Conservation (phyloP, 2,888 invertebrate species). For the Urechis unicinctus region DNA sequence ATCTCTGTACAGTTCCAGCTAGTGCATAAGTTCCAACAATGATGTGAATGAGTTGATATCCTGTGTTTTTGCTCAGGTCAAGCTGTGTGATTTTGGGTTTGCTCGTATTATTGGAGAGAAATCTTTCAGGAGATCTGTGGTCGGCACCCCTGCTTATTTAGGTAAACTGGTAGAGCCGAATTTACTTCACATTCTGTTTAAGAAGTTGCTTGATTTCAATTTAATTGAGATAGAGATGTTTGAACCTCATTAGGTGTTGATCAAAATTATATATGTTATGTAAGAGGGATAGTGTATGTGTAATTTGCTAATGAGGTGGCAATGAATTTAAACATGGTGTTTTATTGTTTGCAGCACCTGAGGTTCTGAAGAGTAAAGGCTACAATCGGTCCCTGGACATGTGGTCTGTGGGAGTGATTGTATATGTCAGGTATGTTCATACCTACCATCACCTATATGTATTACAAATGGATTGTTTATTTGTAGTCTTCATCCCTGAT, state of each 20-base stretch:
- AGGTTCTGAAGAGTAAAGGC: conserved; percentile 95
- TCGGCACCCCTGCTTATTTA: conserved; percentile 97
- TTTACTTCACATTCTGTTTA: too few species aligned
- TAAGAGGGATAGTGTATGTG: too few species aligned
- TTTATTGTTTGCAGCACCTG: conserved; percentile 68
- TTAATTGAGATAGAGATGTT: too few species aligned
- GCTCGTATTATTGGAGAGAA: conserved; percentile 98
- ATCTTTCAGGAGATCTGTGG: conserved; percentile 92
- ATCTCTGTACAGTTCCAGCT: background rate
- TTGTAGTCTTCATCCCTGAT: too few species aligned
- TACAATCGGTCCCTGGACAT: conserved; percentile 98
- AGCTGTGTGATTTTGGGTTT: conserved; percentile 98
- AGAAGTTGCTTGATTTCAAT: too few species aligned
- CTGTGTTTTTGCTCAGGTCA: conserved; percentile 54
- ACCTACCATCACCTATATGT: background rate
- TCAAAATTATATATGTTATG: too few species aligned
- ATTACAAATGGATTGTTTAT: too few species aligned
- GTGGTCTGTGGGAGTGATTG: conserved; percentile 99
- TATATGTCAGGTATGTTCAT: conserved; percentile 68
- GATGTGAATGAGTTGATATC: background rate
- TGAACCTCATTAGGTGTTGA: too few species aligned
- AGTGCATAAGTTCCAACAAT: too few species aligned
- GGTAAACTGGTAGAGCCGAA: conserved; percentile 62
- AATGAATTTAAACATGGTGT: background rate
- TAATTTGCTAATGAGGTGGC: background rate